Conservation (phyloP, 2,797 vertebrate species). For the Furcifer pardalis region DNA sequence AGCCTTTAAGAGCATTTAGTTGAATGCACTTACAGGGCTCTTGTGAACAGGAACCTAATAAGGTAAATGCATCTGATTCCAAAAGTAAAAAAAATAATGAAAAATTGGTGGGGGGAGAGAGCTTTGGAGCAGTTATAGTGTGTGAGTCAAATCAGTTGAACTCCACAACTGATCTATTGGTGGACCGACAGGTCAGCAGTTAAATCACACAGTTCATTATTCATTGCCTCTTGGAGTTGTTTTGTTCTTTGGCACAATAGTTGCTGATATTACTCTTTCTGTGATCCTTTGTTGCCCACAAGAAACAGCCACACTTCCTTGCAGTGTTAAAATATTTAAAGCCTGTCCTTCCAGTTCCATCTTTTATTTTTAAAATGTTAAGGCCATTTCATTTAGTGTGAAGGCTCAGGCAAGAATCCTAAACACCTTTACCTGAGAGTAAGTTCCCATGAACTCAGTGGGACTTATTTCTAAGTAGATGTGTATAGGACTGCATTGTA, state of each 20-base stretch:
- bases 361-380: slow-evolving; percentile 62
- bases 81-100: slow-evolving; percentile 10
- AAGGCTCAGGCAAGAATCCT: slow-evolving; percentile 13
- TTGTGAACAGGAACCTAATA: neutral
- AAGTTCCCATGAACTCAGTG: neutral
- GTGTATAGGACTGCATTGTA: neutral
- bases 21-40: too few relatives aligned
- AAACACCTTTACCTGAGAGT: neutral
- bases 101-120: slow-evolving; percentile 28
- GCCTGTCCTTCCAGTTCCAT: slow-evolving; percentile 43
- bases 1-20: too few relatives aligned
- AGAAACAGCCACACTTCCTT: slow-evolving; percentile 31
- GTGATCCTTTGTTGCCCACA: slow-evolving; percentile 43
- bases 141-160: slow-evolving; percentile 33
- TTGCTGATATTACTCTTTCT: slow-evolving; percentile 28
- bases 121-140: neutral
- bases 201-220: slow-evolving; percentile 8
- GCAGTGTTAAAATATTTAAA: slow-evolving; percentile 58
- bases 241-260: neutral
- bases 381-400: slow-evolving; percentile 67
- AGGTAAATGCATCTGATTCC: neutral
- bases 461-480: neutral
- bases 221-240: slow-evolving; percentile 45
- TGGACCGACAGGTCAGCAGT: slow-evolving; percentile 26
- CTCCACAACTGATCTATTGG: neutral